Evolutionary conservation across 1,140 invertebrate genomes (phyloP).

Genomic region (Microplitis mediator): DNA sequence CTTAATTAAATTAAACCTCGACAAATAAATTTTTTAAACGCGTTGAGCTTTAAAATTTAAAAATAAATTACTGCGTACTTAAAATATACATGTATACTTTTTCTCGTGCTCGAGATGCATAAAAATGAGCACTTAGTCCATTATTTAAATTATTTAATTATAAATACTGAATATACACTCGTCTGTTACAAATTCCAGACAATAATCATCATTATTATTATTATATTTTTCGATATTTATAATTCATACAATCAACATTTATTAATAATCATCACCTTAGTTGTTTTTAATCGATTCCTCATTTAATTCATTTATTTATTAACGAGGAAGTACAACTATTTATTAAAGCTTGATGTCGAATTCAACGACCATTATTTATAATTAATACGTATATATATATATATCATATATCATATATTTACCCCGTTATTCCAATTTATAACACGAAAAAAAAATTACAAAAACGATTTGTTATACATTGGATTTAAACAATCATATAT

Average conservation of each 20-base stretch:
- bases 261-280: neutral
- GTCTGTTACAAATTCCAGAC: neutral
- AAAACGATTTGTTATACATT: neutral
- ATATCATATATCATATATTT: neutral
- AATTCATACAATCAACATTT: neutral
- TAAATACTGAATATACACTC: slow-evolving; percentile 14
- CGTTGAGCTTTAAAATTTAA: neutral
- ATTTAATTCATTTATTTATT: neutral
- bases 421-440: slow-evolving; percentile 13
- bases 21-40: too few species aligned
- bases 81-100: neutral
- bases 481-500: neutral
- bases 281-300: neutral
- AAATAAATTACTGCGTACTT: neutral
- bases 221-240: neutral
- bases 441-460: neutral
- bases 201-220: neutral
- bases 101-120: neutral
- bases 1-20: too few species aligned
- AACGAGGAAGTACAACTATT: neutral
- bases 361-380: neutral
- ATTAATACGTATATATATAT: too few species aligned
- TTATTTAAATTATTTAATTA: neutral
- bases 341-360: slow-evolving; percentile 8
- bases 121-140: neutral